Percentiles rank a stretch among this genome's conserved stretches.
phyloP scores from a whole-genome alignment of 2,888 invertebrate species.

The Morpho achilles region DNA sequence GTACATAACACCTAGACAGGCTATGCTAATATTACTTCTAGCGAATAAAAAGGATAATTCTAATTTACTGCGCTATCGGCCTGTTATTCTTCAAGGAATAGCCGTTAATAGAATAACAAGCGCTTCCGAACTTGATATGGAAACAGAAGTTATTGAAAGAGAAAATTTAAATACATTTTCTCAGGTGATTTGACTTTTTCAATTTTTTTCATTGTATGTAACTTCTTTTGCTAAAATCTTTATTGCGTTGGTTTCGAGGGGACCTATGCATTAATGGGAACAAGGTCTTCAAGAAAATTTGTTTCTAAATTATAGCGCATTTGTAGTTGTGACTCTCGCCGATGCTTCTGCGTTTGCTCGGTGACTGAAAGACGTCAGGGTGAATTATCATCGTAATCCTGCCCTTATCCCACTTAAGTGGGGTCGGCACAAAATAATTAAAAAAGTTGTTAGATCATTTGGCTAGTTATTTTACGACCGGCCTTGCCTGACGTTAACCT shows the following conservation, averaged over 20 bases:
- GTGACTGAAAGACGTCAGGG: too few species aligned
- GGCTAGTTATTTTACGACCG: too few species aligned
- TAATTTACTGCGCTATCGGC: slow-evolving; percentile 50
- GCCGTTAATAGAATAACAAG: slow-evolving; percentile 64
- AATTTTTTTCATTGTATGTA: neutral
- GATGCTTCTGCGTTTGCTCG: too few species aligned
- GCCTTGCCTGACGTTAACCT: too few species aligned
- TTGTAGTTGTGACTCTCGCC: too few species aligned
- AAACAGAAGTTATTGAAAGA: slow-evolving; percentile 66
- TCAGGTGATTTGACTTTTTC: slow-evolving; percentile 37
- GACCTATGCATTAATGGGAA: too few species aligned
- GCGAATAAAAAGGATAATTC: slow-evolving; percentile 61
- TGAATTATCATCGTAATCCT: too few species aligned
- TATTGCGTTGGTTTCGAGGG: neutral
- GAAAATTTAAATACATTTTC: slow-evolving; percentile 49
- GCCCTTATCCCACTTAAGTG: too few species aligned
- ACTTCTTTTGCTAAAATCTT: neutral
- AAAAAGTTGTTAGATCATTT: too few species aligned
- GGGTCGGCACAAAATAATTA: too few species aligned
- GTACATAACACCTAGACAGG: slow-evolving; percentile 57
- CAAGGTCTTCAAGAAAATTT: too few species aligned
- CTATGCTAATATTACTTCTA: slow-evolving; percentile 54
- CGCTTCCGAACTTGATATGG: slow-evolving; percentile 61
- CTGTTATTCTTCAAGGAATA: slow-evolving; percentile 60
- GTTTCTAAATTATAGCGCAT: too few species aligned